Evolutionary conservation across 2,888 invertebrate genomes (phyloP), one percentile per base, ranked within the genome.

Genomic region (Harpagoxenus sublaevis): DNA sequence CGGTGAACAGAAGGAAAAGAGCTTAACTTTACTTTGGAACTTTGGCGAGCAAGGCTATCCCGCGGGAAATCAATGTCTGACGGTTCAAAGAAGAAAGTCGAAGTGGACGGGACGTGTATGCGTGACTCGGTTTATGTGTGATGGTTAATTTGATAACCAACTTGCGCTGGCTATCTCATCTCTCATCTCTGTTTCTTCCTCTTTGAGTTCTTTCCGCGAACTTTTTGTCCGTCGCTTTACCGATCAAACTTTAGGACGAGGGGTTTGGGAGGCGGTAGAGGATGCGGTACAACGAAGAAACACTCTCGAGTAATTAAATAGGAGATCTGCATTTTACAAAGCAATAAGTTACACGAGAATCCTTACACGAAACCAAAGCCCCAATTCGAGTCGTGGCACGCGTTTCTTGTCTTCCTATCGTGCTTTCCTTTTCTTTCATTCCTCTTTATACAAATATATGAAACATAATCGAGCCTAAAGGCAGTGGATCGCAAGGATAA

Each of bases 311-410:
- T 94, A 94, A 94, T 95, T 95, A 94, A 95, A 95, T 95, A 95
- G 94, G 92, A 93, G 90, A 91, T 94, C 91, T 94, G 95, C 95
- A 95, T 94, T 95, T 93, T 95, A 95, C 95, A 95, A 95, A 95
- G 95, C 95, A 95, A 95, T 95, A 95, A 95, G 94, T 95, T 95
- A 95, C 94, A 95, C 92, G 92, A 89, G 92, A 91, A 81, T 91
- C 73, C 88, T 89, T 91, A 88, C 84, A 87, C 86, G 89, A 91
- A 89, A 90, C 86, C 83, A 89, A 89, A 86, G 86, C 66, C 73
- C 83, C 73, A 73, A 85, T 73, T 86, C 81, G 86, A 87, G 86
- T 89, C 87, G 88, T 84, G 84, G 86, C 74, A 81, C 83, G 86
- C 73, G 5, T 66, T 86, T 79, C 77, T 85, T 83, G 84, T 84